Evolutionary conservation across 2,113 vertebrate species (phyloP), one percentile per base, ranked within the genome.

Genomic region (Antigone vipio): DNA sequence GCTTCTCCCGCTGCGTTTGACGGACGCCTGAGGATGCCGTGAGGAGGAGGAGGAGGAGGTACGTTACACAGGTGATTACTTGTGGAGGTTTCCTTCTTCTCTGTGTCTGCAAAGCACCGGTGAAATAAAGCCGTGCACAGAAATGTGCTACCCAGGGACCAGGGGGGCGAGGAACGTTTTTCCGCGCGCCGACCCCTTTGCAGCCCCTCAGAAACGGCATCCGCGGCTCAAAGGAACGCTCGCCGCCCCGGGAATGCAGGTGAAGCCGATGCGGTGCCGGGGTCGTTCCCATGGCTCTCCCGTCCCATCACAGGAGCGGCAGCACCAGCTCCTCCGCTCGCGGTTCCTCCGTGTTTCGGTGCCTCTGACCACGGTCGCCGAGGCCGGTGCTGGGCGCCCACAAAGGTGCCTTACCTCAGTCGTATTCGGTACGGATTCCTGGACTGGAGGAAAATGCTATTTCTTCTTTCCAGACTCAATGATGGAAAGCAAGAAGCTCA

Each of bases 21-120:
- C 17, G 49, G 55, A 8, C 2, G 0, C 3, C 8, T 21, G 72
- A 42, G 55, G n/a, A 30, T 1, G 6, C 9, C 12, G 8, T 1
- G 8, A 30, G 22, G 18, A 56, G 40, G 8, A 30, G 40, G 8
- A 30, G 47, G 44, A 58, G 38, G 30, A 47, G 0, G 9, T 27
- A 2, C 15, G 42, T 63, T 3, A 7, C 16, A 9, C 15, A 9
- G 45, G 35, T 2, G 8, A 3, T 26, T 27, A 24, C 40, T 30
- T 6, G 6, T 8, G 16, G 50, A 42, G 35, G 2, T 45, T 52
- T 78, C 47, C 75, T n/a, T 63, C 32, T 47, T 66, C 58, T 15
- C 42, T 19, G 0, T 30, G 11, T 27, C 53, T 84, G n/a, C 32
- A 12, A 59, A 59, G 45, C 29, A 27, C 34, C 26, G 23, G 40